Evolutionary conservation across 1,140 invertebrate species (phyloP), one percentile per base, ranked within the genome.

Genomic region (Drosophila gunungcola): DNA sequence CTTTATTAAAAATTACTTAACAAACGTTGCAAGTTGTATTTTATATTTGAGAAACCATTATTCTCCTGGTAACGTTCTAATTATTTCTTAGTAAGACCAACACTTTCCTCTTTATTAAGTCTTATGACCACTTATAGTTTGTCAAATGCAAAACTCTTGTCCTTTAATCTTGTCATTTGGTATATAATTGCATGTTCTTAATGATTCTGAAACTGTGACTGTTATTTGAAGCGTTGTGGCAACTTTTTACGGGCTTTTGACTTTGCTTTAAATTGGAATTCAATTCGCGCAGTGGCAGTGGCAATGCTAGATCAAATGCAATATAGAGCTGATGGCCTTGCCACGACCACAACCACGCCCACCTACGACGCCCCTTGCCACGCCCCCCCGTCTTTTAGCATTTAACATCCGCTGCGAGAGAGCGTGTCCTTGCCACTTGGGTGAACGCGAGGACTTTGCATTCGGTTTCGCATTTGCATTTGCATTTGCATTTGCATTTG

Each of bases 291-390:
- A 38, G 45, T 61, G 58, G 54, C 55, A 63, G 42, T 60, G 54
- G 32, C 61, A 64, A 32, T 60, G 52, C 53, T 64, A 78, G 57
- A 81, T 82, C 79, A 75, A 81, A 81, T 64, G 61, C 73, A 81
- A 72, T 81, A 73, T 76, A 54, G 42, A 54, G 42, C 21, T 1
- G 34, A 25, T 73, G 79, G 70, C 79, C 78, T 80, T 80, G 78
- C 57, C 29, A 45, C 6, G 32, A 32, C 21, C 21, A 9, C 36
- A 25, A 29, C 54, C 38, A 38, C 53, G 48, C 34, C n/a, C n/a
- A 12, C 53, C 41, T 21, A 10, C 16, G 7, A 9, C 53, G 2
- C 57, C 25, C 12, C 29, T 5, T 5, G 9, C 36, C 52, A 3
- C 55, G 60, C 77, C 62, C 27, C 61, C 39, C 53, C n/a, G 41